phyloP scores from a whole-genome alignment of 2,113 vertebrate genomes.

The Hystrix brachyura region DNA sequence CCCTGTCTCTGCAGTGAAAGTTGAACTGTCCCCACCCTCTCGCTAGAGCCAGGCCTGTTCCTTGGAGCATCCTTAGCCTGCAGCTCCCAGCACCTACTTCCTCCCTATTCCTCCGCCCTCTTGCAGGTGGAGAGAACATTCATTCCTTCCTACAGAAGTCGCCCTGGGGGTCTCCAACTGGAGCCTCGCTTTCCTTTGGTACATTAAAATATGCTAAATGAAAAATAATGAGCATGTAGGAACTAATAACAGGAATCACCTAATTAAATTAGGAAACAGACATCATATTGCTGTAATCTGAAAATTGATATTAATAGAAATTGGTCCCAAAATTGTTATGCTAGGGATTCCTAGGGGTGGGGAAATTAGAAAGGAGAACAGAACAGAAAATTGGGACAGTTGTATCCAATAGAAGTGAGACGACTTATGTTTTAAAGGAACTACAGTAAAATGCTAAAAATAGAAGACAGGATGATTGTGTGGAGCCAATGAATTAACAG shows the following conservation, averaged over 20 bases:
- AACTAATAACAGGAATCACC: slow-evolving; percentile 80
- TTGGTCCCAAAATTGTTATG: slow-evolving; percentile 70
- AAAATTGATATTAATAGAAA: slow-evolving; percentile 80
- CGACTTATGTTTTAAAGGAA: slow-evolving; percentile 6
- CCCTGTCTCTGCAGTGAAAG: neutral
- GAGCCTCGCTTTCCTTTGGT: slow-evolving; percentile 41
- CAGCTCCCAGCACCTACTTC: neutral
- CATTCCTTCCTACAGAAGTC: neutral
- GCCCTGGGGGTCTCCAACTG: slow-evolving; percentile 49
- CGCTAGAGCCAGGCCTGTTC: neutral
- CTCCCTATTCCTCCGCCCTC: rapidly evolving
- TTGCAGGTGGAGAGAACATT: neutral
- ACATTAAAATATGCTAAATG: slow-evolving; percentile 63
- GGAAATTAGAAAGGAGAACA: slow-evolving; percentile 69
- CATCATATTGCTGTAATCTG: slow-evolving; percentile 78
- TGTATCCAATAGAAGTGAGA: slow-evolving; percentile 3
- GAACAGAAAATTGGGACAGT: slow-evolving; percentile 61
- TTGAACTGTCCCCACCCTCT: neutral
- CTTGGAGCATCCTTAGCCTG: rapidly evolving
- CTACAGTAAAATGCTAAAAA: slow-evolving; percentile 56
- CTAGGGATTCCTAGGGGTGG: slow-evolving; percentile 74
- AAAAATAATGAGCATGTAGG: slow-evolving; percentile 73
- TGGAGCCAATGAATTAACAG: neutral
- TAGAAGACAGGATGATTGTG: neutral
- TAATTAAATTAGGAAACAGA: slow-evolving; percentile 80